phyloP scores from a whole-genome alignment of 2,797 vertebrate genomes.

The Stomatorhinus walkeri region DNA sequence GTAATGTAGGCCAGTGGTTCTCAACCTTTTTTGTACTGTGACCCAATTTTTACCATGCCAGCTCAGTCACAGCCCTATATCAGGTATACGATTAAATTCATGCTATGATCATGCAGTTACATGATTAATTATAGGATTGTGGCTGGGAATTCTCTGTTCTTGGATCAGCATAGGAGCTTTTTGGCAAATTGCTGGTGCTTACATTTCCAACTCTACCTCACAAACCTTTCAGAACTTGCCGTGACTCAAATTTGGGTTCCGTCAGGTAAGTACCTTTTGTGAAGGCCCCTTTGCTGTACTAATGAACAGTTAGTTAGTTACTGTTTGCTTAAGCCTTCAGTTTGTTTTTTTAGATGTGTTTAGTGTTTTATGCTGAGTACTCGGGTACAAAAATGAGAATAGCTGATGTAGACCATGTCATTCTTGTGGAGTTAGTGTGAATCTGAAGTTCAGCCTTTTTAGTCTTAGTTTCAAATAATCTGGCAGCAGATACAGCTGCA shows the following conservation, averaged over 20 bases:
- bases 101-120: too few species aligned
- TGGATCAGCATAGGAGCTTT: too few species aligned
- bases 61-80: too few species aligned
- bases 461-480: background rate
- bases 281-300: background rate
- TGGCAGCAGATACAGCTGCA: background rate
- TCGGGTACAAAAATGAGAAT: background rate
- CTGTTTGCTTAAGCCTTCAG: background rate
- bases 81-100: too few species aligned
- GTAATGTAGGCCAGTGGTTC: too few species aligned
- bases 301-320: background rate
- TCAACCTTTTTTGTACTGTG: too few species aligned
- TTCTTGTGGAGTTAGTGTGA: background rate
- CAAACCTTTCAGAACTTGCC: too few species aligned
- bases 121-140: too few species aligned
- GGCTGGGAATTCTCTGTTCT: too few species aligned
- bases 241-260: constrained; percentile 30
- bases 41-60: too few species aligned
- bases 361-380: background rate
- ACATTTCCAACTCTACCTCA: too few species aligned
- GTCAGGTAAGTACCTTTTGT: constrained; percentile 66
- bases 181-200: too few species aligned
- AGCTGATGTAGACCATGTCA: background rate
- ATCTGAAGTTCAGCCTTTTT: background rate
- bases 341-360: background rate